Conservation (phyloP, 2,888 invertebrate genomes). For the Gordius sp. region DNA sequence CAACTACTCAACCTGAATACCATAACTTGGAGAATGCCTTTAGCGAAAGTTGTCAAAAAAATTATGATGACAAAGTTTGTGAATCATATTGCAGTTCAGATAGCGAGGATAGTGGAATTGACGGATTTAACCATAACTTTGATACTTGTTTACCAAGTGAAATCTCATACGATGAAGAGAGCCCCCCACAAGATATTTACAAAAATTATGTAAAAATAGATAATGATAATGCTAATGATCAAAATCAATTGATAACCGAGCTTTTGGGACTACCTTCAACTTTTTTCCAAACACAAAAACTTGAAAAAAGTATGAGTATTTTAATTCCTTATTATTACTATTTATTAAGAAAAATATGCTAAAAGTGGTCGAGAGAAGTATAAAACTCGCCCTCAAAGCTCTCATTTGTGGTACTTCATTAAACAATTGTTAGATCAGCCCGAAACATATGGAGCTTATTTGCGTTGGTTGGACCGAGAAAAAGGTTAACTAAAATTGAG, state of each 20-base stretch:
- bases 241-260: neutral
- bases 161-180: neutral
- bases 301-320: neutral
- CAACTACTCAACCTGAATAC: too few relatives aligned
- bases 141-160: neutral
- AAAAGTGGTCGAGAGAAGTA: too few relatives aligned
- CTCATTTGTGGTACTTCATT: slow-evolving; percentile 93
- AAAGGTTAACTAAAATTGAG: slow-evolving; percentile 36
- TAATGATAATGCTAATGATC: neutral
- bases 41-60: neutral
- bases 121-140: neutral
- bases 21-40: neutral
- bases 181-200: neutral
- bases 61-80: neutral
- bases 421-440: slow-evolving; percentile 72
- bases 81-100: neutral
- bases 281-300: slow-evolving; percentile 4
- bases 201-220: neutral
- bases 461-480: slow-evolving; percentile 76
- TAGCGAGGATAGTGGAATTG: neutral
- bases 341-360: too few relatives aligned
- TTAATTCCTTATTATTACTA: too few relatives aligned
- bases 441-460: slow-evolving; percentile 63
- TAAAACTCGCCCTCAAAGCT: slow-evolving; percentile 42
- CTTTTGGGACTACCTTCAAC: neutral